Evolutionary conservation across 1,140 invertebrate species (phyloP), one percentile per base, ranked within the genome.

Genomic region (Musca domestica): DNA sequence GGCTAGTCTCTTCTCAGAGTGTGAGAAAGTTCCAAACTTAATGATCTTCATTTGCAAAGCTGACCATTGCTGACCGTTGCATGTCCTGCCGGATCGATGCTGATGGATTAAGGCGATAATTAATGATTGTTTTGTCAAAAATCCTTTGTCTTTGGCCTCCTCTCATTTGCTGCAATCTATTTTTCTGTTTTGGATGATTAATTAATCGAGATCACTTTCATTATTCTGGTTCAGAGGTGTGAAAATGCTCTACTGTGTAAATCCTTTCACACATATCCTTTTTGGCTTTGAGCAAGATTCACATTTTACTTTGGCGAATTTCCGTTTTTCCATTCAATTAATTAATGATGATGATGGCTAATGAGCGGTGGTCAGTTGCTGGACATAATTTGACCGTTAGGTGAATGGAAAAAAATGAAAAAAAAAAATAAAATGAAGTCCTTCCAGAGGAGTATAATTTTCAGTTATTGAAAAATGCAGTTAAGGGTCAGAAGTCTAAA

Each of bases 61-160:
- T 64, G 67, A 22, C 64, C 41, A 51, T 19, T 27, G 34, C 30
- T 48, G 41, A 25, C n/a, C 47, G 47, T 48, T 48, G 19, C n/a
- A 2, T n/a, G 6, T 17, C 10, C 23, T 7, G 41, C 22, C 68
- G 77, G 77, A 79, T 72, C 71, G 73, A 79, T 79, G 72, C 70
- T 74, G 74, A 76, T 72, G 74, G 77, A 77, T 79, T 78, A 77
- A 70, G 64, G 48, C 65, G 70, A 72, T 79, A 75, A 79, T 79
- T 74, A 79, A 79, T 79, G 74, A 76, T 78, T 61, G 56, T 61
- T 61, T 34, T 61, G 27, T 19, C 30, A 41, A 27, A 61, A 41
- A 41, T 34, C 56, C 27, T 67, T 17, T 41, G n/a, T 22, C 46
- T 67, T 67, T 47, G 61, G 34, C 4, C 34, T 41, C 34, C 34